These are phyloP conservation scores for Amblyopsis rosae DNA, from an alignment of 2,113 vertebrate species.

Conservation along the genomic window DNA sequence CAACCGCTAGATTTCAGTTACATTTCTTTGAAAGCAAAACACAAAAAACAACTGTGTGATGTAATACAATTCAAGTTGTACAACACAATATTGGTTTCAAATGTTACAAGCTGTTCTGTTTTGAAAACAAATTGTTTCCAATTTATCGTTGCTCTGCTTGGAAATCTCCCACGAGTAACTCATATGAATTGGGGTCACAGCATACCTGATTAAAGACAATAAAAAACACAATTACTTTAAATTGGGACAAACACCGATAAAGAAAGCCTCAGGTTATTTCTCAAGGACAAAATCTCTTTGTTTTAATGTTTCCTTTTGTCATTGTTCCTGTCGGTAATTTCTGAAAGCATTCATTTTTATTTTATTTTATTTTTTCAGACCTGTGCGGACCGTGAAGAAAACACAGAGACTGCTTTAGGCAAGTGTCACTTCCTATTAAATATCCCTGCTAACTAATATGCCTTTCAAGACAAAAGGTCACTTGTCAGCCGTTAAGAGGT, in stretches of 20 bases:
- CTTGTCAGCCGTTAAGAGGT: slow-evolving; percentile 42
- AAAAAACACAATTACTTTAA: slow-evolving; percentile 13
- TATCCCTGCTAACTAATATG: slow-evolving; percentile 61
- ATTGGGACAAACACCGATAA: background rate
- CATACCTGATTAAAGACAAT: slow-evolving; percentile 14
- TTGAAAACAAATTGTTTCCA: slow-evolving; percentile 16
- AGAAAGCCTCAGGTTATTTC: slow-evolving; percentile 27
- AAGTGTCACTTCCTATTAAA: slow-evolving; percentile 74
- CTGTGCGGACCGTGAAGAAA: slow-evolving; percentile 60
- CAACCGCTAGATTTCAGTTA: background rate
- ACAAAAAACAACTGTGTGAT: no score
- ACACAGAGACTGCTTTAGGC: slow-evolving; percentile 72
- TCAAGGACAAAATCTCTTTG: slow-evolving; percentile 72
- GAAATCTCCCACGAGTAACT: background rate
- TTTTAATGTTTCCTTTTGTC: slow-evolving; percentile 67
- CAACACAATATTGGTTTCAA: background rate
- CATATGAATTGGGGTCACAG: slow-evolving; percentile 18
- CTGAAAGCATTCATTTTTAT: slow-evolving; percentile 51
- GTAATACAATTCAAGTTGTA: background rate
- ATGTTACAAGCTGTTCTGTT: slow-evolving; percentile 16
- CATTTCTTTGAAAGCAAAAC: background rate
- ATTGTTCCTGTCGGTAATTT: slow-evolving; percentile 58
- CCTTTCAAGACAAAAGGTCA: slow-evolving; percentile 72
- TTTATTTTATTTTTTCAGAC: slow-evolving; percentile 33
- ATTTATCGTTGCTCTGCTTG: slow-evolving; percentile 13